A percentile compares a stretch with the other conserved stretches of the same genome.
Conservation (phyloP, 2,888 invertebrate genomes). For the Raillietiella orientalis region DNA sequence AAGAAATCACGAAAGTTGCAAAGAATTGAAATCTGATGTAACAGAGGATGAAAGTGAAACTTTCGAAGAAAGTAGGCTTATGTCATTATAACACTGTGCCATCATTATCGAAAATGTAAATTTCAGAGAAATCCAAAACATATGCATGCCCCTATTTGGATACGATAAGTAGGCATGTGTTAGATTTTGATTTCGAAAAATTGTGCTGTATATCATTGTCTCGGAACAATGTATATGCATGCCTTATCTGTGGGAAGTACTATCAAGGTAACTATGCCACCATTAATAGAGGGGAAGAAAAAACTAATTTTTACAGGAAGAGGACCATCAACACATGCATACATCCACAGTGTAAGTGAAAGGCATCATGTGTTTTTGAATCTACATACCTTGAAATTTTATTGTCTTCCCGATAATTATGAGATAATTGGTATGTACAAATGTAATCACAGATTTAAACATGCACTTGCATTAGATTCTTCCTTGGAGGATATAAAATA, state of each 20-base stretch:
- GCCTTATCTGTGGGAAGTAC: constrained; percentile 95
- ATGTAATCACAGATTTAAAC: not conserved
- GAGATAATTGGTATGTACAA: constrained; percentile 57
- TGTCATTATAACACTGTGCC: no score
- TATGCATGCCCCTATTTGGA: constrained; percentile 88
- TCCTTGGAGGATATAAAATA: constrained; percentile 95
- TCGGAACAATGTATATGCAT: constrained; percentile 95
- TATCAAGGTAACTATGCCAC: constrained; percentile 24
- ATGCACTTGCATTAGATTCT: constrained; percentile 27
- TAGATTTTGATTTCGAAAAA: constrained; percentile 99
- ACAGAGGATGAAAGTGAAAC: no score
- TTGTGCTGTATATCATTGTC: constrained; percentile 90
- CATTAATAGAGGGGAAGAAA: no score
- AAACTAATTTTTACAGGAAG: constrained; percentile 32
- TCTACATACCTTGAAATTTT: constrained; percentile 81
- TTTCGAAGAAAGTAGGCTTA: no score
- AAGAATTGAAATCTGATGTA: no score
- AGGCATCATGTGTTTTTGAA: constrained; percentile 94
- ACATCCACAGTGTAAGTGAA: constrained; percentile 91
- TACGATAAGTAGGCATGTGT: constrained; percentile 77
- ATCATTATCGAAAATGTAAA: no score
- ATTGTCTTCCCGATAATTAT: constrained; percentile 96
- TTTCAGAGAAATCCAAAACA: no score
- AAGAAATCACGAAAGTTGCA: no score
- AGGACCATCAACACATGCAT: constrained; percentile 92